A percentile compares a stretch with the other conserved stretches of the same genome.
These are phyloP conservation scores for Psittacus erithacus DNA, from an alignment of 2,113 vertebrate species.

Conservation along the genomic window DNA sequence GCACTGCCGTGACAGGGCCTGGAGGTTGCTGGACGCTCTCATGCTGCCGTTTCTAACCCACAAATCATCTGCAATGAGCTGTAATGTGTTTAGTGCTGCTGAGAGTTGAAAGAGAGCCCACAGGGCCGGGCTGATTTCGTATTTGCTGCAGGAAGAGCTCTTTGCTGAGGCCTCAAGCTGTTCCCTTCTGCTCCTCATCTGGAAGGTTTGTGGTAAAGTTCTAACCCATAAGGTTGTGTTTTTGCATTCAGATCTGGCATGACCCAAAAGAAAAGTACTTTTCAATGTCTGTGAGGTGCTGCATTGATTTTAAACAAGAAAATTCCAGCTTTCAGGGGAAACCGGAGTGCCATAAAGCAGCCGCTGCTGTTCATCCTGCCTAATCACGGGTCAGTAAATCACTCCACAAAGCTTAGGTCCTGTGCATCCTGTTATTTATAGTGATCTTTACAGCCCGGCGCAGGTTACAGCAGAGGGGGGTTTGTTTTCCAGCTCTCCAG, in stretches of 20 bases:
- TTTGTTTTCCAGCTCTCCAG: neutral
- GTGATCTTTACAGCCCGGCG: neutral
- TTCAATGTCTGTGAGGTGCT: neutral
- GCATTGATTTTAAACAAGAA: neutral
- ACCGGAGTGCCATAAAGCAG: neutral
- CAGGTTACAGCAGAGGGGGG: neutral
- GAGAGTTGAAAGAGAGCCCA: neutral
- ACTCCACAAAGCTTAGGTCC: neutral
- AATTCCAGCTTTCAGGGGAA: neutral
- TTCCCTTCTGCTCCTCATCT: neutral
- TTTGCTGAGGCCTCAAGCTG: neutral
- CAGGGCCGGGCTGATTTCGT: neutral
- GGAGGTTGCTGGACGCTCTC: neutral
- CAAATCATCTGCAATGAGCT: neutral
- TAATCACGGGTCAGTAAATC: neutral
- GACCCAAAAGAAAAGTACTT: neutral
- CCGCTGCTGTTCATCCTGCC: neutral
- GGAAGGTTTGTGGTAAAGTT: neutral
- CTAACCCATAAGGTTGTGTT: constrained; percentile 11
- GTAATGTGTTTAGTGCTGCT: neutral
- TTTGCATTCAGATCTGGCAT: neutral
- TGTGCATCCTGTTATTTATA: neutral
- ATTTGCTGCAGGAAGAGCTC: constrained; percentile 10
- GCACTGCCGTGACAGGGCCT: fast-evolving
- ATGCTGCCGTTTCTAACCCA: neutral